These are phyloP conservation scores for Podiceps cristatus DNA, from an alignment of 2,113 vertebrate genomes.

Conservation along the genomic window DNA sequence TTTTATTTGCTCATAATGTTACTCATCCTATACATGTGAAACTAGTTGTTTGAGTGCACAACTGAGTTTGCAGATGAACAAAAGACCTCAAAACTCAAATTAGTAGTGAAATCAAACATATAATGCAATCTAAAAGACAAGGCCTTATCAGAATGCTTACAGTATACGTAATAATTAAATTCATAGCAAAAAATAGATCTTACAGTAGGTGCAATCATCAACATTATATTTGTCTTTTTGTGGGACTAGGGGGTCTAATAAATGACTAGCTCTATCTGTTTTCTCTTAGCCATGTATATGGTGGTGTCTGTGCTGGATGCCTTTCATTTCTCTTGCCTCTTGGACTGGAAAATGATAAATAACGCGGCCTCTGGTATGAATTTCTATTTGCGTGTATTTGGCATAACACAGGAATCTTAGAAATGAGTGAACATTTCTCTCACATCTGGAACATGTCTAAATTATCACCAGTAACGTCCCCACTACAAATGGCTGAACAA, in stretches of 20 bases:
- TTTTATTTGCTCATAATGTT: neutral
- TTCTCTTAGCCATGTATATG: neutral
- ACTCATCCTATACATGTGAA: neutral
- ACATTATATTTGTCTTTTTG: neutral
- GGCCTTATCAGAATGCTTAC: neutral
- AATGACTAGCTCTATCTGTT: neutral
- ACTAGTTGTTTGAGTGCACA: neutral
- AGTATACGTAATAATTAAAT: neutral
- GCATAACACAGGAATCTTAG: constrained; percentile 18
- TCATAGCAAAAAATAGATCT: neutral
- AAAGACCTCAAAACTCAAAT: neutral
- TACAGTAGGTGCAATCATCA: neutral
- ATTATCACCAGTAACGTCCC: neutral
- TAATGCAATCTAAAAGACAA: neutral
- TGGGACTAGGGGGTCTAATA: neutral
- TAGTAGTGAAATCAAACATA: neutral
- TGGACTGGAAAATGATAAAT: neutral
- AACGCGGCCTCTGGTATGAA: neutral
- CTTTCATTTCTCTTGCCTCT: constrained; percentile 19
- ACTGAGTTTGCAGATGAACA: neutral
- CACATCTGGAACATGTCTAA: constrained; percentile 29
- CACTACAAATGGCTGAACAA: constrained; percentile 18
- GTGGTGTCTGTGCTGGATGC: neutral
- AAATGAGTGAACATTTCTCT: constrained; percentile 37
- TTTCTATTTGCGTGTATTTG: neutral